phyloP scores from a whole-genome alignment of 2,797 vertebrate species.

The Scleropages formosus region DNA sequence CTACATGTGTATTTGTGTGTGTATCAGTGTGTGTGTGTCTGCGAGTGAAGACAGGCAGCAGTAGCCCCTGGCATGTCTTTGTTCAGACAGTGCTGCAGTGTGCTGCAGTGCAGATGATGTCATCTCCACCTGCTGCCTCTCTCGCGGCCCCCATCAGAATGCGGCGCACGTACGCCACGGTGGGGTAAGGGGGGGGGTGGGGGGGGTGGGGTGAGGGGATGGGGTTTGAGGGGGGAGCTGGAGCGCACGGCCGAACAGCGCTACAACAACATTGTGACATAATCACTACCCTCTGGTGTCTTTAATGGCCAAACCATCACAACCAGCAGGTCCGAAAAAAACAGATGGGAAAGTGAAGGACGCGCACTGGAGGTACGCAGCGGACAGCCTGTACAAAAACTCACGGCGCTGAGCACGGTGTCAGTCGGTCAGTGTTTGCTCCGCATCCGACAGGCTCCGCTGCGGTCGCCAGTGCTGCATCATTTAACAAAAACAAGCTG shows the following conservation, averaged over 20 bases:
- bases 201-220: too few species aligned
- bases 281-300: constrained; percentile 36
- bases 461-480: not conserved
- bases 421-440: not conserved
- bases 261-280: constrained; percentile 53
- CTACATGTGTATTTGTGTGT: not conserved
- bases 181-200: constrained; percentile 29
- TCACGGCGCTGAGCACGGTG: not conserved
- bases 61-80: constrained; percentile 49
- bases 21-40: not conserved
- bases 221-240: constrained; percentile 36
- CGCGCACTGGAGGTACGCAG: not conserved
- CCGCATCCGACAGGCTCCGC: not conserved
- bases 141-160: constrained; percentile 31
- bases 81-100: constrained; percentile 70
- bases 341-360: not conserved
- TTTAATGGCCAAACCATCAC: constrained; percentile 12
- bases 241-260: constrained; percentile 39
- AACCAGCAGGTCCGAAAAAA: not conserved
- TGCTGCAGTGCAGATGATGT: constrained; percentile 77
- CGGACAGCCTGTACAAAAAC: not conserved
- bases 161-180: constrained; percentile 38
- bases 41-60: not conserved
- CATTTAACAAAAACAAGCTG: not conserved
- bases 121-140: constrained; percentile 64